Conservation (phyloP, 2,797 vertebrate species). For the Chlorospingus flavigularis region DNA sequence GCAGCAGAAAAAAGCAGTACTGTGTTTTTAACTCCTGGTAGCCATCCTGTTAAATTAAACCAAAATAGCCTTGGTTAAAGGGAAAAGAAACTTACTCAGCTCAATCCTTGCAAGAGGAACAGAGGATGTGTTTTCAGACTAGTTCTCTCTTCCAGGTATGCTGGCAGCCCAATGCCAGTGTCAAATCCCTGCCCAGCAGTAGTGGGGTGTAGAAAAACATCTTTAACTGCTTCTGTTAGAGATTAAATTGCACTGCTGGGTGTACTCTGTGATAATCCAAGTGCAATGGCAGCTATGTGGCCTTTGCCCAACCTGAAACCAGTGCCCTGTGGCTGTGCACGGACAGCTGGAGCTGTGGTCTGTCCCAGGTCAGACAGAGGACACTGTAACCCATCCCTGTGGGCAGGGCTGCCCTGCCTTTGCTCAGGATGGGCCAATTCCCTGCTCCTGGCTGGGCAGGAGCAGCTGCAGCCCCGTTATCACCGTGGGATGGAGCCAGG, state of each 20-base stretch:
- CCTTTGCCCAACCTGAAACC: neutral
- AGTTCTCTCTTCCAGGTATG: neutral
- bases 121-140: neutral
- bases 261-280: accelerated
- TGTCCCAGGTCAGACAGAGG: neutral
- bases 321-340: accelerated
- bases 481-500: neutral
- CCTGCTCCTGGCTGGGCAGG: neutral
- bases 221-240: neutral
- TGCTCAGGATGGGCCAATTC: neutral
- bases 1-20: neutral
- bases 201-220: neutral
- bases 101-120: neutral
- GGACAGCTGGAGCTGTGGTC: accelerated
- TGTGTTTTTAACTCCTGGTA: neutral
- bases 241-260: neutral
- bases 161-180: neutral
- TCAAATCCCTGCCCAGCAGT: neutral
- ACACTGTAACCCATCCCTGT: neutral
- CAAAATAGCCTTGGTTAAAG: neutral
- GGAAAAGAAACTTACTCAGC: accelerated
- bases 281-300: neutral
- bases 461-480: constrained; percentile 4
- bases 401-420: neutral
- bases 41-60: neutral